Evolutionary conservation across 2,888 invertebrate genomes (phyloP).

Genomic region (Sabatieria punctata): DNA sequence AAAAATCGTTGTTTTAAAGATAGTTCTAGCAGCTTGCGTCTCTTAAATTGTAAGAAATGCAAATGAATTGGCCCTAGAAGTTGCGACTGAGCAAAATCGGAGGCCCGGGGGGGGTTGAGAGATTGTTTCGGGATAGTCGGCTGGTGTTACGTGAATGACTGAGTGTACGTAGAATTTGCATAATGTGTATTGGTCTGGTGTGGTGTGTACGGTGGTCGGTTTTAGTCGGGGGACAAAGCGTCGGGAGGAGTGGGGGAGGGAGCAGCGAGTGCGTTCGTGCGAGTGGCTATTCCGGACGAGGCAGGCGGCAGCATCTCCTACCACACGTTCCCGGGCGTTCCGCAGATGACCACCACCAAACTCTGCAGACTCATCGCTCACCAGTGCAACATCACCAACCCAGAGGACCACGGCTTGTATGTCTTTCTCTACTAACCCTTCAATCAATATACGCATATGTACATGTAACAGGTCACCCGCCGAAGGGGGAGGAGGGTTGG

Average conservation of each 20-base stretch:
- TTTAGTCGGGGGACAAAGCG: neutral
- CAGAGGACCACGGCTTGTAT: slow-evolving; percentile 83
- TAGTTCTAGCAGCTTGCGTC: too few relatives aligned
- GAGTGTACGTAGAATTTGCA: slow-evolving; percentile 10
- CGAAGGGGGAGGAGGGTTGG: too few relatives aligned
- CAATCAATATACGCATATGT: slow-evolving; percentile 66
- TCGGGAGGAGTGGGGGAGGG: too few relatives aligned
- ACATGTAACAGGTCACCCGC: too few relatives aligned
- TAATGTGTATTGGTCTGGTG: neutral
- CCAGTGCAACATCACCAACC: slow-evolving; percentile 83
- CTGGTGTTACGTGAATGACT: slow-evolving; percentile 10
- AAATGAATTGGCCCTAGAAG: too few relatives aligned
- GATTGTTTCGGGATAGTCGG: too few relatives aligned
- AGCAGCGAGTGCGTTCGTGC: slow-evolving; percentile 50
- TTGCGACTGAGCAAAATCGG: too few relatives aligned
- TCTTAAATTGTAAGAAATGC: too few relatives aligned
- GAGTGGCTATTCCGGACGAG: slow-evolving; percentile 83
- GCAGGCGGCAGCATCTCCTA: slow-evolving; percentile 70
- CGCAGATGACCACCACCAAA: slow-evolving; percentile 77
- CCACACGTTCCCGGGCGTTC: slow-evolving; percentile 75
- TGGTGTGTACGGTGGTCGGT: neutral
- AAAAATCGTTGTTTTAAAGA: too few relatives aligned
- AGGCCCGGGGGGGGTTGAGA: too few relatives aligned
- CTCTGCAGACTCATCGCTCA: slow-evolving; percentile 76
- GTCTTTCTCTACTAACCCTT: too few relatives aligned